These are phyloP conservation scores for Rhyacophila evoluta DNA, from an alignment of 2,888 invertebrate species.

Conservation along the genomic window DNA sequence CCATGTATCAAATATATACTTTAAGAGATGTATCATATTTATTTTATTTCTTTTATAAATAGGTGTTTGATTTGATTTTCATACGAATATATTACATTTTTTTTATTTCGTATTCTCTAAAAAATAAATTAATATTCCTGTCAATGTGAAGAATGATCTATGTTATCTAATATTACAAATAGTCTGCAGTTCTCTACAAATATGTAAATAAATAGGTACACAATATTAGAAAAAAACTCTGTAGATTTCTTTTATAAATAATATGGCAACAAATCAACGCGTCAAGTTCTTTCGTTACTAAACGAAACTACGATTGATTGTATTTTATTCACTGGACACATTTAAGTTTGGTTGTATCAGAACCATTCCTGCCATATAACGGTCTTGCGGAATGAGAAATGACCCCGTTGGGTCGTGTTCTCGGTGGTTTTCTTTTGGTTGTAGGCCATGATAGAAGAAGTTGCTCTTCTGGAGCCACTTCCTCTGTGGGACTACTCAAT, in stretches of 20 bases:
- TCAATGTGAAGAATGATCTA: neutral
- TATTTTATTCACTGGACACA: conserved; percentile 25
- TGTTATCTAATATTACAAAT: neutral
- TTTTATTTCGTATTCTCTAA: neutral
- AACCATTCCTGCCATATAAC: conserved; percentile 32
- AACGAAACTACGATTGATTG: neutral
- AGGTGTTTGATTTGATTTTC: neutral
- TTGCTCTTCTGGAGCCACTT: conserved; percentile 65
- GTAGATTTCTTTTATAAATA: neutral
- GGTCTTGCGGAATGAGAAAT: conserved; percentile 40
- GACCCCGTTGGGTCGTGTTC: conserved; percentile 46
- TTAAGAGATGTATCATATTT: neutral
- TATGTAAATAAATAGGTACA: neutral
- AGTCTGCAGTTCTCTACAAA: conserved; percentile 4
- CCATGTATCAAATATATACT: conserved; percentile 7
- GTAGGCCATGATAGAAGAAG: conserved; percentile 71
- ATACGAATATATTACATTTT: neutral
- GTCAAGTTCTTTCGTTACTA: neutral
- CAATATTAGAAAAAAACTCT: neutral
- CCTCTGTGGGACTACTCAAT: conserved; percentile 57
- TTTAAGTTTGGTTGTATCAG: conserved; percentile 40
- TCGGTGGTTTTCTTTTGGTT: conserved; percentile 57
- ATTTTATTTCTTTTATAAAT: neutral
- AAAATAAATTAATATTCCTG: neutral
- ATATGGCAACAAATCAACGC: neutral